A percentile compares a stretch with the other conserved stretches of the same genome.
phyloP scores from a whole-genome alignment of 2,113 vertebrate species.

The Varanus salvator region DNA sequence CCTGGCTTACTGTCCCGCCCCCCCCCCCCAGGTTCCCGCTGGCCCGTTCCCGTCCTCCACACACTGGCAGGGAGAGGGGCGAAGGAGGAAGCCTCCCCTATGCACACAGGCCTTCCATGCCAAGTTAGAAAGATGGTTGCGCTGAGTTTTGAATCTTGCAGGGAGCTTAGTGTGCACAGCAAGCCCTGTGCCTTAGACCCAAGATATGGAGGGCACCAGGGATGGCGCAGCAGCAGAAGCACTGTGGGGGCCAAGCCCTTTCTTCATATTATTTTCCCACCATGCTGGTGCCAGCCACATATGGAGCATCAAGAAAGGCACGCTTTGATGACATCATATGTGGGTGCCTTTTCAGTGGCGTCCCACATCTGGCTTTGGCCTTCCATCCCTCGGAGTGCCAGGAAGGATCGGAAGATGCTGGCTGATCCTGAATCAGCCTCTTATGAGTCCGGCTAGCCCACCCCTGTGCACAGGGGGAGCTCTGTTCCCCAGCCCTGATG shows the following conservation, averaged over 20 bases:
- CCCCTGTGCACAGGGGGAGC: no score
- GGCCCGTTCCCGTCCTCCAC: no score
- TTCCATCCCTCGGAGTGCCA: not conserved
- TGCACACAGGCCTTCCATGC: not conserved
- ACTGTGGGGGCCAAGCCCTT: not conserved
- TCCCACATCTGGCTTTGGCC: not conserved
- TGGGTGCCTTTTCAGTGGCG: not conserved
- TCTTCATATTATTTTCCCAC: not conserved
- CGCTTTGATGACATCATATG: not conserved
- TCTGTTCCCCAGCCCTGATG: not conserved
- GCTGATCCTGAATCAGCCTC: not conserved
- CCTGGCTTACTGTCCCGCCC: no score
- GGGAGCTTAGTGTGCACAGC: not conserved
- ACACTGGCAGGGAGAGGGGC: not conserved
- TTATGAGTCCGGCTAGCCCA: not conserved
- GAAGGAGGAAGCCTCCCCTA: not conserved
- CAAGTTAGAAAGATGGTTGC: not conserved
- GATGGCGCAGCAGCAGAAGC: no score
- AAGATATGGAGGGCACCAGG: not conserved
- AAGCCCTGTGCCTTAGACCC: not conserved
- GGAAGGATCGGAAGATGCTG: not conserved
- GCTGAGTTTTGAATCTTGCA: not conserved
- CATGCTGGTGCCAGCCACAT: not conserved
- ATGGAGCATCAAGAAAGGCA: not conserved
- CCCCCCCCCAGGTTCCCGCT: no score